Conservation (phyloP, 2,888 invertebrate species). For the Aradus depressus region DNA sequence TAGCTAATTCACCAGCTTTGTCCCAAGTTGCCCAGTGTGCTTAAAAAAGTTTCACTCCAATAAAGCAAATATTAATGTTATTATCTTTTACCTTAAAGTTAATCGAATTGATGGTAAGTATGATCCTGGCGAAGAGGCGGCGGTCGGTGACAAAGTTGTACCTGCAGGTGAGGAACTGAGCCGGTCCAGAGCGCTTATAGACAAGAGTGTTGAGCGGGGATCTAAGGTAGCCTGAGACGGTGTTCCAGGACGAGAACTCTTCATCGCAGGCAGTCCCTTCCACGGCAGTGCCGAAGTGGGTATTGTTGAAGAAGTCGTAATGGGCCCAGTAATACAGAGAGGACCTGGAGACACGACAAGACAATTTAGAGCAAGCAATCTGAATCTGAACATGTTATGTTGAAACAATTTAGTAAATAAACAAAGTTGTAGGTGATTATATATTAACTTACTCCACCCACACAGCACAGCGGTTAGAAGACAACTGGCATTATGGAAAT, state of each 20-base stretch:
- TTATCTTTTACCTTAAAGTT: slow-evolving; percentile 73
- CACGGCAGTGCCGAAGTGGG: slow-evolving; percentile 71
- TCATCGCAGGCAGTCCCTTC: slow-evolving; percentile 76
- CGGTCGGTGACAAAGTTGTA: slow-evolving; percentile 77
- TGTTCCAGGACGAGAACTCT: slow-evolving; percentile 74
- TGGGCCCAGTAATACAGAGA: slow-evolving; percentile 90
- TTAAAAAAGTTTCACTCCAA: too few relatives aligned
- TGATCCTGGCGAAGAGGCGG: slow-evolving; percentile 67
- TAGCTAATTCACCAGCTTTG: too few relatives aligned
- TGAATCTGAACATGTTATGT: neutral
- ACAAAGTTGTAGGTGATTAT: neutral
- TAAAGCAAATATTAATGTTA: too few relatives aligned
- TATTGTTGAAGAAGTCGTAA: slow-evolving; percentile 87
- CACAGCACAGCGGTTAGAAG: too few relatives aligned
- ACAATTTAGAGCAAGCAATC: too few relatives aligned
- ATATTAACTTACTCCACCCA: too few relatives aligned
- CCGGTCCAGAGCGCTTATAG: slow-evolving; percentile 51
- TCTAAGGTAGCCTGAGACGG: slow-evolving; percentile 59
- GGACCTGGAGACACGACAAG: slow-evolving; percentile 44
- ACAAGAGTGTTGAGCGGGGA: slow-evolving; percentile 80
- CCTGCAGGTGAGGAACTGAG: slow-evolving; percentile 57
- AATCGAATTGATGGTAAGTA: slow-evolving; percentile 63
- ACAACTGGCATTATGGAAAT: too few relatives aligned
- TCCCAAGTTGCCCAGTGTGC: too few relatives aligned
- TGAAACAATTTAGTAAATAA: neutral